These are phyloP conservation scores for Poliocrania exsul DNA, from an alignment of 2,797 vertebrate species.

Conservation along the genomic window DNA sequence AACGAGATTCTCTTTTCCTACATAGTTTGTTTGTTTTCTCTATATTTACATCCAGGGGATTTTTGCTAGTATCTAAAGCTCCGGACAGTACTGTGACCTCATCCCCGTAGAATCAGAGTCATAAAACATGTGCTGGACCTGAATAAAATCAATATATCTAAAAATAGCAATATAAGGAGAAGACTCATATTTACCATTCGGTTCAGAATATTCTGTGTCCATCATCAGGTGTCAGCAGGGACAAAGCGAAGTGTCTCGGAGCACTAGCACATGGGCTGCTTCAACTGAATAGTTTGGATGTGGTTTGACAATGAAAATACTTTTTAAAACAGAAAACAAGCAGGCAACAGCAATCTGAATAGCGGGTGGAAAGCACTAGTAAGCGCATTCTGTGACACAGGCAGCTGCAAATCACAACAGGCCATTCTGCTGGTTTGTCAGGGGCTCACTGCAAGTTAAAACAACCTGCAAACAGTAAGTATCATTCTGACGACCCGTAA, in stretches of 20 bases:
- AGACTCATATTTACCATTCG: constrained; percentile 18
- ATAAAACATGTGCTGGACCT: neutral
- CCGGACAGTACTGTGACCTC: neutral
- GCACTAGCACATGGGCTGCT: neutral
- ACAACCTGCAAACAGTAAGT: constrained; percentile 4
- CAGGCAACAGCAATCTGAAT: constrained; percentile 43
- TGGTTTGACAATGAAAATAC: constrained; percentile 44
- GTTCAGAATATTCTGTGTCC: constrained; percentile 42
- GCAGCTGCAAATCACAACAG: constrained; percentile 37
- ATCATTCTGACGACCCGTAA: neutral
- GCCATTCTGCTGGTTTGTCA: neutral
- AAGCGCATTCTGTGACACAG: constrained; percentile 33
- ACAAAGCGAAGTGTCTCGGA: constrained; percentile 33
- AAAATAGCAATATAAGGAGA: neutral
- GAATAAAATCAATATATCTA: constrained; percentile 20
- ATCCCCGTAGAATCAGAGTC: neutral
- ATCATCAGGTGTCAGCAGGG: neutral
- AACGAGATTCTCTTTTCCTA: neutral
- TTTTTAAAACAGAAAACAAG: constrained; percentile 58
- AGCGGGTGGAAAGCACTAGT: constrained; percentile 48
- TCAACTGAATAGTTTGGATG: constrained; percentile 4
- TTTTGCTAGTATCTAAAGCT: neutral
- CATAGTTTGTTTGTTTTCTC: neutral
- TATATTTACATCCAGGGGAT: neutral
- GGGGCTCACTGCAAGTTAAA: neutral